Base-by-base conservation (phyloP, 2,888 invertebrate genomes). In the Drosophila subsilvestris region DNA sequence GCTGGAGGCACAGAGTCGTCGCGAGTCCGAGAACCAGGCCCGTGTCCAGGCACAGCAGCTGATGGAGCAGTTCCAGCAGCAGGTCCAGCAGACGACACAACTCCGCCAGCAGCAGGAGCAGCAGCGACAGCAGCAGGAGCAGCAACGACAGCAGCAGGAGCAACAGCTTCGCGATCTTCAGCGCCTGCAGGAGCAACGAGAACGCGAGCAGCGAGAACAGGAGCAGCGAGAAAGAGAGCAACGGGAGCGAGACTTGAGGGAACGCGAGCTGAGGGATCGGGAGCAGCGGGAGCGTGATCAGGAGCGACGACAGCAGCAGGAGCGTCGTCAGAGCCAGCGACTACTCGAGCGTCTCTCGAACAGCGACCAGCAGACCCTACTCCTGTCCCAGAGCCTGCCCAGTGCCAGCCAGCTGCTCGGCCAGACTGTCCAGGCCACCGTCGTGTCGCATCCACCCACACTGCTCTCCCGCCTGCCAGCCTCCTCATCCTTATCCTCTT, bases 21-120 rank as follows among this genome's bases (percentile, higher is more conserved):
- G 93, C 90, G 94, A 94, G 90, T 93, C 93, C 91, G 93, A 92
- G 79, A 93, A 93, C 91, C 93, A 93, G 91, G 94, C 91, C 1
- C 89, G 90, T 2, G 86, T 76, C 5, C 90, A 90, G 59, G 90
- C 90, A 2, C 90, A 91, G 57, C 90, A 91, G 43, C 72, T 91
- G 49, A 90, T 91, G 87, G 90, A 90, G 25, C 91, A 91, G 42
- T 91, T 91, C 63, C 90, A 91, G 69, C 89, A 91, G 48, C 91
- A 90, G 70, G 89, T 90, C 55, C 90, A 91, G 48, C 90, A 90
- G 54, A 90, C 89, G 57, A 78, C 88, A 27, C 89, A 89, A 53
- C 81, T 89, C 45, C 84, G 79, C 4, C 86, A 76, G 48, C 86
- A 75, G 20, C 78, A 76, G 56, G 76, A 75, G 48, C 86, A 87